Evolutionary conservation across 2,113 vertebrate species (phyloP).

Genomic region (Tretioscincus oriximinensis): DNA sequence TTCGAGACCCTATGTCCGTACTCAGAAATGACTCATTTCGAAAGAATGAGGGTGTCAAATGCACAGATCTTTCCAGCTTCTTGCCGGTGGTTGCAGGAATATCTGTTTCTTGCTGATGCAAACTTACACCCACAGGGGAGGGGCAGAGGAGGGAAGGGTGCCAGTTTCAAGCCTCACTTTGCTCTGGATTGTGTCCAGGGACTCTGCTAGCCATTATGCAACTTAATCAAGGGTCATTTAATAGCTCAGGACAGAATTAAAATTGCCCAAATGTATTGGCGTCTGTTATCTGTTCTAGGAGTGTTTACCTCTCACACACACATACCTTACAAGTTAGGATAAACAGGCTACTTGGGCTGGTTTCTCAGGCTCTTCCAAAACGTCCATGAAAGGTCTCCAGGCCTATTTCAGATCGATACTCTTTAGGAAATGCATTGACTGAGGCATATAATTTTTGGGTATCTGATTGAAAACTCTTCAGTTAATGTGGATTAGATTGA

Average conservation of each 20-base stretch:
- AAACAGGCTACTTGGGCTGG: conserved; percentile 26
- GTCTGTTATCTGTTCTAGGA: conserved; percentile 53
- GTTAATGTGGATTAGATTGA: not conserved
- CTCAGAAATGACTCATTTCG: conserved; percentile 55
- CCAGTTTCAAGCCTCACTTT: conserved; percentile 59
- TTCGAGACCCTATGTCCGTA: conserved; percentile 47
- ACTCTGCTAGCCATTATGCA: conserved; percentile 61
- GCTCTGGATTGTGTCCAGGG: conserved; percentile 57
- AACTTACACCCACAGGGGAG: conserved; percentile 55
- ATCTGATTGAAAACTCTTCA: not conserved
- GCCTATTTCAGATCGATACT: not conserved
- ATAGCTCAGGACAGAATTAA: conserved; percentile 62
- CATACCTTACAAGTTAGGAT: conserved; percentile 11
- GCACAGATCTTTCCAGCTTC: conserved; percentile 52
- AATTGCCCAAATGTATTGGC: conserved; percentile 51
- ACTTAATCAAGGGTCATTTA: conserved; percentile 56
- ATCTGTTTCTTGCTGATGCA: conserved; percentile 63
- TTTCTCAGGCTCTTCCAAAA: not conserved
- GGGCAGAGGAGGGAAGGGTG: conserved; percentile 32
- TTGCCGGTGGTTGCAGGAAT: conserved; percentile 33
- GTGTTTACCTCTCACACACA: conserved; percentile 26
- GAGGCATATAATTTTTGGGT: not conserved
- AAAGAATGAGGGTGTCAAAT: conserved; percentile 58
- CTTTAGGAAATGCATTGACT: not conserved
- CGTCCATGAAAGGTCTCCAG: conserved; percentile 18